Base-by-base conservation (phyloP, 1,140 invertebrate genomes). In the Nixonia krombeini region DNA sequence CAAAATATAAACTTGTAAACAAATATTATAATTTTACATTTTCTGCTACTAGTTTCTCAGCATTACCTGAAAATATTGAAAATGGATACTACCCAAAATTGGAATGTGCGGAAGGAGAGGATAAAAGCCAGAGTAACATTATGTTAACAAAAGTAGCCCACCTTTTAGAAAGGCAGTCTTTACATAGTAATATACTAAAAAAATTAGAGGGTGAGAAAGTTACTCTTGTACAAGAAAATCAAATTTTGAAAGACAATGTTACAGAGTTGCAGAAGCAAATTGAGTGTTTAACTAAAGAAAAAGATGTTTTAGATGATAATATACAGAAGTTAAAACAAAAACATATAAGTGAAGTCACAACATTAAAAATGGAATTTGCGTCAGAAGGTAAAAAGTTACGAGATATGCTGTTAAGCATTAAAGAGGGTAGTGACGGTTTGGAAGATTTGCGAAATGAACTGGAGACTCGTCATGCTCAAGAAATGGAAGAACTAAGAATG, bases 401-500 rank as follows among this genome's bases (percentile, higher is more conserved):
- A 78, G 58, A 80, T 67, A 23, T 76, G 85, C 18, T 86, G 74
- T 40, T 83, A 84, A 50, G 65, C 87, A 12, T 70, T 86, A 29
- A 74, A 77, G 0, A 85, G 72, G 81, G 86, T 3, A 84, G 86
- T 53, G 80, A 75, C 0, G 86, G 87, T 21, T 73, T 90, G 2
- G 82, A 86, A 3, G 83, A 85, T 25, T 51, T 90, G 7, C 85
- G 84, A 58, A 72, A 81, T 4, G 88, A 90, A 46, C 73, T 92
- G 6, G 88, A 90, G 47, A 73, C 72, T 6, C 89, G 89, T 59
- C 91, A 93, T 76, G 82, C 88, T 9, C 89, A 89, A 47, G 90
- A 94, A 75, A 90, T 93, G 88, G 91, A 93, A 74, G 90, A 93
- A 62, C 70, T 93, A 13, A 86, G 92, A 35, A 91, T 87, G 1